Base-by-base conservation (phyloP, 2,888 invertebrate genomes). In the Ormyrus rosae region DNA sequence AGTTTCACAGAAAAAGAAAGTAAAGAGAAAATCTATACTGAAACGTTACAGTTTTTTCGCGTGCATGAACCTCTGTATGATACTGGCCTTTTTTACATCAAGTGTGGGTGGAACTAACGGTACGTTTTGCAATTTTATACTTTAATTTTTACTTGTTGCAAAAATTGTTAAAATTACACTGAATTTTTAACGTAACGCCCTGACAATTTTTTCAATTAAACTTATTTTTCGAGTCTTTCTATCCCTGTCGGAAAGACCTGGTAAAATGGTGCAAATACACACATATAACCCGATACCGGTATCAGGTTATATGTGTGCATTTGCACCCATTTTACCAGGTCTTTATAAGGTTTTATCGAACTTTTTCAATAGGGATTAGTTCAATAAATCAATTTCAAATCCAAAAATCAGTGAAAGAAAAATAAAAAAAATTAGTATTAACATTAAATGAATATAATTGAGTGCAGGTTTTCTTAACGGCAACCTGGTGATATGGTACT, bases 11-110 rank as follows among this genome's bases (percentile, higher is more conserved):
- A 80, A 80, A 76, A 82, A 79, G 67, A 82, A 77, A 76, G 71
- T 73, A 50, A 82, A 79, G 58, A 81, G 76, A 82, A 81, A 82
- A 77, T 60, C 78, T 0, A 64, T 81, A 6, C 46, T 82, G 5
- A 51, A 53, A 71, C 86, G 86, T 77, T 90, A 89, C 80, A 86
- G 88, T 82, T 90, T 89, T 82, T 89, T 90, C 74, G 81, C 87
- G 69, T 84, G 86, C 71, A 88, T 90, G 87, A 86, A 90, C 56
- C 67, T 84, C 45, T 90, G 90, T 81, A 90, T 90, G 87, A 77
- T 89, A 64, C 80, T 89, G 76, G 90, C 90, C 48, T 89, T 90
- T 45, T 82, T 88, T 81, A 86, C 85, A 78, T 88, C 90, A 9
- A 84, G 86, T 72, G 83, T 90, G 61, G 89, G 89, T n/a, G 88